Evolutionary conservation across 2,888 invertebrate species (phyloP), one percentile per base, ranked within the genome.

Genomic region (Drosophila falleni): DNA sequence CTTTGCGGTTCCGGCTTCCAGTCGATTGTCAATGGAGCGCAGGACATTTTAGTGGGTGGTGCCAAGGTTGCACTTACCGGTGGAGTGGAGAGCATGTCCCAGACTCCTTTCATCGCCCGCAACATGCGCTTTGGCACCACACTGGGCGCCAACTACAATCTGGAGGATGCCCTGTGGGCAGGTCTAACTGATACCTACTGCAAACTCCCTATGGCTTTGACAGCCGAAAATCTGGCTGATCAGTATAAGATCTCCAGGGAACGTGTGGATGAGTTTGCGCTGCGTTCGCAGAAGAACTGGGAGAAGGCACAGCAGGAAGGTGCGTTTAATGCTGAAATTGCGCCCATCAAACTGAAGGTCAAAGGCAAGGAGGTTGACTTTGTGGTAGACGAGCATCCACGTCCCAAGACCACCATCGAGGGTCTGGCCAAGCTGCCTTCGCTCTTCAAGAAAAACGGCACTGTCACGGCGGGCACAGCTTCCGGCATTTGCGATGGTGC

Each of bases 401-500:
- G 97, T 78, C 97, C 97, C 29, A 95, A 97, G 91, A 97, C 98
- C 42, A 98, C 97, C 0, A 89, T 96, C 15, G 98, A 98, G 91
- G 94, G 94, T 5, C 94, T 99, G 31, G 95, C 95, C 82, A 99
- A 98, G 92, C 93, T 99, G 61, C 95, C 96, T 0, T 94, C 98
- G 0, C 95, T 99, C 16, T 99, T 99, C 93, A 98, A 98, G 93
- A 98, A 98, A 93, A 96, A 97, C 80, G 99, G 99, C 0, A 94
- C 97, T 2, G 98, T 99, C 13, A 98, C 98, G 6, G 99, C 99
- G 66, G 99, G 98, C 15, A 96, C 96, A 76, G 98, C 99, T 51
- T 98, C 98, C 3, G 99, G 99, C 74, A 96, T 99, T 87, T 97
- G 97, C 90, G 99, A 99, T 93, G 99, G 99, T n/a, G 99, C 99